phyloP scores from a whole-genome alignment of 2,113 vertebrate genomes.

The Chamaetylas fuelleborni region DNA sequence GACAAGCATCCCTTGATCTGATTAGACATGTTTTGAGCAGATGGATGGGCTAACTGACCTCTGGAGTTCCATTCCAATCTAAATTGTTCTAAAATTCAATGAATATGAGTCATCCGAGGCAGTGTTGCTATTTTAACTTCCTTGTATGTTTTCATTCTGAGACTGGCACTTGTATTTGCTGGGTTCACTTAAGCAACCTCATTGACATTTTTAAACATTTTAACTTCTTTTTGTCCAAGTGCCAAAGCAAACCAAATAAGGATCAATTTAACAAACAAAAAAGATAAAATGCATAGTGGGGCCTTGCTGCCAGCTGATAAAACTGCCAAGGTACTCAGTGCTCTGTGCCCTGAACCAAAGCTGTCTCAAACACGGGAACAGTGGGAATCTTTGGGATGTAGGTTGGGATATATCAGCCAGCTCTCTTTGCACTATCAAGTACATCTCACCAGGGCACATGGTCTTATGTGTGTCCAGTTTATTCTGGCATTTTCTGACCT shows the following conservation, averaged over 20 bases:
- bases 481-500: neutral
- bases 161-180: neutral
- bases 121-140: neutral
- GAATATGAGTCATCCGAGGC: neutral
- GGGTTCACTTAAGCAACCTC: neutral
- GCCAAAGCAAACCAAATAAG: neutral
- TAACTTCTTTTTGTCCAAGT: neutral
- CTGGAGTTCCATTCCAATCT: neutral
- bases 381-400: neutral
- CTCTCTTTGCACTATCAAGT: neutral
- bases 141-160: neutral
- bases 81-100: neutral
- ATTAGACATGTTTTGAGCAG: constrained; percentile 3
- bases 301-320: neutral
- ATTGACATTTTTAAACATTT: neutral
- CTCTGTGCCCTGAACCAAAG: neutral
- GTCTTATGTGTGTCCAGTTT: neutral
- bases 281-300: neutral
- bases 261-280: neutral
- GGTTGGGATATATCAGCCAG: neutral
- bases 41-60: neutral
- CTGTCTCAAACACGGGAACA: neutral
- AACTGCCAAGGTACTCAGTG: neutral
- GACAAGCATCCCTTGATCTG: neutral
- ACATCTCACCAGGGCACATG: neutral